phyloP scores from a whole-genome alignment of 2,113 vertebrate species.

The Cochlearius cochlearius region DNA sequence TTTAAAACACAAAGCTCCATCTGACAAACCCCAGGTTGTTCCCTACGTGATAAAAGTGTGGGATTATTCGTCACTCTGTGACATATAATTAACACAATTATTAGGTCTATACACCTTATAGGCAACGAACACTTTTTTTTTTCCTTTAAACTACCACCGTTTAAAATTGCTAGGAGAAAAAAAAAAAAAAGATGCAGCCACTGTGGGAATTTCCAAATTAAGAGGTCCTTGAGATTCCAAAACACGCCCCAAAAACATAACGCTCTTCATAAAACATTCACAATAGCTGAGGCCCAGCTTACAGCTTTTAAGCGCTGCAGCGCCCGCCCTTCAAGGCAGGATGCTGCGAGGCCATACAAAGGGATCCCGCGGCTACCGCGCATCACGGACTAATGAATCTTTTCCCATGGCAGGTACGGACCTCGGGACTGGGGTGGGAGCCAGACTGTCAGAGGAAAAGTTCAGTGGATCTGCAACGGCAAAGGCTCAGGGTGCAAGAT shows the following conservation, averaged over 20 bases:
- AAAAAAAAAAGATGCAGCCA: background rate
- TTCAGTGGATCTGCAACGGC: background rate
- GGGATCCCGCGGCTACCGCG: slow-evolving; percentile 5
- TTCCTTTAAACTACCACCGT: background rate
- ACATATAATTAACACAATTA: background rate
- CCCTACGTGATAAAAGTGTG: background rate
- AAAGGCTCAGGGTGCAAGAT: background rate
- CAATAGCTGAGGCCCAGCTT: slow-evolving; percentile 4
- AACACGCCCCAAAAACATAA: background rate
- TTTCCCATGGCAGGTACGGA: slow-evolving; percentile 28
- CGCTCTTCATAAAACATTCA: background rate
- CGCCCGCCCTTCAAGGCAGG: background rate
- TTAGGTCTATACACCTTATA: background rate
- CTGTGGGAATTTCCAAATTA: slow-evolving; percentile 5
- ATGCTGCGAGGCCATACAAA: background rate
- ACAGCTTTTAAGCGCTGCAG: background rate
- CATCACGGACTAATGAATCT: background rate
- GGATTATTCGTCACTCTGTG: background rate
- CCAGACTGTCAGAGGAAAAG: background rate
- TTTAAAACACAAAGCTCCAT: slow-evolving; percentile 24
- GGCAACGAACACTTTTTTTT: background rate
- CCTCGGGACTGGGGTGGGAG: slow-evolving; percentile 10
- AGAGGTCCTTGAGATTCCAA: slow-evolving; percentile 2
- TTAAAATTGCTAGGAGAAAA: background rate
- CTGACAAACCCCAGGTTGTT: slow-evolving; percentile 3